Base-by-base conservation (phyloP, 2,797 vertebrate genomes). In the Gastrophryne carolinensis region DNA sequence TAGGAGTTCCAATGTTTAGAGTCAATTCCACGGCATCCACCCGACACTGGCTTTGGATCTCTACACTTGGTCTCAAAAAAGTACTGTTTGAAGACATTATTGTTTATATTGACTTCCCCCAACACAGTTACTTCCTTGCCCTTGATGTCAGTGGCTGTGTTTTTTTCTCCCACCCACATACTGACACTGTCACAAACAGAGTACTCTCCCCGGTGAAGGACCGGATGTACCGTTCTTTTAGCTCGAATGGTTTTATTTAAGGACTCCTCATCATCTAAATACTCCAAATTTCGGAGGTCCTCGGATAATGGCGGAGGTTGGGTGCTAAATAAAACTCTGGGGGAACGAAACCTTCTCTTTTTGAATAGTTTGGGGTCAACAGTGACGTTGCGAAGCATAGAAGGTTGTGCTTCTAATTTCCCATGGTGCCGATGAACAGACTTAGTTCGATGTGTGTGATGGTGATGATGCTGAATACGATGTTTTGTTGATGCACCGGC, bases 51-150 rank as follows among this genome's bases (percentile, higher is more conserved):
- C 35, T 84, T 90, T 82, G 89, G 81, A 37, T 86, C 89, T 83
- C 92, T 91, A 86, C 97, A 99, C 79, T 92, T 95, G 29, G 98
- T 99, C 91, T 99, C 98, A 4, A 98, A 99, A 85, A 99, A 99
- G 87, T 98, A 99, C 89, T 99, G 98, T 85, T 95, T 98, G 79
- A 97, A 97, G 75, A 94, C 85, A 2, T 93, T 94, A 74, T 94
- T 97, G 88, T 98, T 98, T 81, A 98, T 93, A 75, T 94, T 98
- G 69, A 99, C 95, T 50, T 98, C 90, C 0, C 92, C 94, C 79
- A 99, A 58, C 81, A 99, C 96, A 0, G 89, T 95, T 88, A 99
- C 98, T 88, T 97, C 94, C 44, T 96, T 93, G 86, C 96, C 96
- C 24, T 90, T 93, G 81, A 99, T 98, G 91, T 99, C 98, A 1